These are phyloP conservation scores for Callopanchax toddi DNA, from an alignment of 2,113 vertebrate genomes.

Conservation along the genomic window DNA sequence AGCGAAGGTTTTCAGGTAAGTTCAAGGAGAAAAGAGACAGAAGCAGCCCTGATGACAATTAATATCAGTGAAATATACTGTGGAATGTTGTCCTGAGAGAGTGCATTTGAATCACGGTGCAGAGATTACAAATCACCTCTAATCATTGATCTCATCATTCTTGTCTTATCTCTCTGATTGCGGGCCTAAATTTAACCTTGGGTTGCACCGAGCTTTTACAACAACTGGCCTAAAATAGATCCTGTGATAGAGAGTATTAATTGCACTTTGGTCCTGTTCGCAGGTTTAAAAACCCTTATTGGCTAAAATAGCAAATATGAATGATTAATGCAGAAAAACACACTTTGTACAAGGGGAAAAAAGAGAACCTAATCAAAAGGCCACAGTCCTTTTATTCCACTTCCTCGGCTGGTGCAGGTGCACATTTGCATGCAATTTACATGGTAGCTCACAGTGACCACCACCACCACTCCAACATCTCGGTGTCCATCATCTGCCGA, in stretches of 20 bases:
- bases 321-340: conserved; percentile 63
- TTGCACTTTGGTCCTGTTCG: conserved; percentile 26
- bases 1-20: conserved; percentile 32
- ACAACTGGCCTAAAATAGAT: conserved; percentile 30
- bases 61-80: conserved; percentile 29
- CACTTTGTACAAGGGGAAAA: conserved; percentile 41
- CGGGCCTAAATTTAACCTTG: conserved; percentile 29
- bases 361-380: conserved; percentile 73
- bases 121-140: conserved; percentile 33
- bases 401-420: conserved; percentile 72
- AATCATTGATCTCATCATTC: conserved; percentile 32
- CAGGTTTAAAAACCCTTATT: conserved; percentile 21
- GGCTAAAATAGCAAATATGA: conserved; percentile 39
- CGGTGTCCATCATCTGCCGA: conserved; percentile 67
- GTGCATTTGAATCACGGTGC: conserved; percentile 26
- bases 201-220: conserved; percentile 27
- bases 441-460: conserved; percentile 72
- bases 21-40: conserved; percentile 17
- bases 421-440: conserved; percentile 81
- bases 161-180: conserved; percentile 39
- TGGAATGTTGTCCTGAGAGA: conserved; percentile 13
- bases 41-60: conserved; percentile 29
- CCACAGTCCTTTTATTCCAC: conserved; percentile 60
- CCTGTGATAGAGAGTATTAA: conserved; percentile 23
- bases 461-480: conserved; percentile 49